Evolutionary conservation across 2,888 invertebrate genomes (phyloP).

Genomic region (Andrena hattorfiana): DNA sequence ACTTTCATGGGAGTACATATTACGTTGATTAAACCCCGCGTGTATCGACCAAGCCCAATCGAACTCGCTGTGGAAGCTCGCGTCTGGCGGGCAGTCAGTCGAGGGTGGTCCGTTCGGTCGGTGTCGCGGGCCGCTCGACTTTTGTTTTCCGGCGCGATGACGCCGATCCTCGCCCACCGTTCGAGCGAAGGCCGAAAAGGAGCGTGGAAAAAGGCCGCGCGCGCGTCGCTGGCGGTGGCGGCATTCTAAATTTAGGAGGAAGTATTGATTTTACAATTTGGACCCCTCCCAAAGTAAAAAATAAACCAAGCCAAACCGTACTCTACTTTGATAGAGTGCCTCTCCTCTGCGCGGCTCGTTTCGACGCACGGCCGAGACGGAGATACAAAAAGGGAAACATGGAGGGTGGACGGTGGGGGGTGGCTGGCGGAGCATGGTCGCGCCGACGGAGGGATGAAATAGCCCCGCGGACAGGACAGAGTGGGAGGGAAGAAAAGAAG

Average conservation of each 20-base stretch:
- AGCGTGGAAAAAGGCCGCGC: slow-evolving; percentile 54
- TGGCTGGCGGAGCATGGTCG: background rate
- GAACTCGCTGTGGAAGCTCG: background rate
- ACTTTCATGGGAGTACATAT: too few species aligned
- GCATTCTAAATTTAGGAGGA: slow-evolving; percentile 84
- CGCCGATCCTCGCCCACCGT: slow-evolving; percentile 20
- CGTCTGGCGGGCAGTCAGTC: background rate
- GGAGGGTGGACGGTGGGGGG: slow-evolving; percentile 29
- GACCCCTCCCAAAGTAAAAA: slow-evolving; percentile 85
- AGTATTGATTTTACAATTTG: slow-evolving; percentile 85
- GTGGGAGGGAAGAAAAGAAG: slow-evolving; percentile 56
- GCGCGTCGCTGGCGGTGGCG: slow-evolving; percentile 67
- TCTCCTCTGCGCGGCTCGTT: slow-evolving; percentile 81
- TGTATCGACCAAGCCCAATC: too few species aligned
- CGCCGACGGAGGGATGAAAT: slow-evolving; percentile 50
- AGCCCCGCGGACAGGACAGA: slow-evolving; percentile 15
- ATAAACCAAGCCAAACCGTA: slow-evolving; percentile 84
- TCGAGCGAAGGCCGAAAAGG: slow-evolving; percentile 45
- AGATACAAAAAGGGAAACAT: slow-evolving; percentile 63
- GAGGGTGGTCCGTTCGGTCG: slow-evolving; percentile 5
- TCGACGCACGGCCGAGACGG: slow-evolving; percentile 77
- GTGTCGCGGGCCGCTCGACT: slow-evolving; percentile 34
- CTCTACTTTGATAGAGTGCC: slow-evolving; percentile 84
- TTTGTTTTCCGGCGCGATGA: slow-evolving; percentile 58
- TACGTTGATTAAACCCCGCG: too few species aligned